Conservation (phyloP, 1,140 invertebrate genomes). For the Papilio helenus region DNA sequence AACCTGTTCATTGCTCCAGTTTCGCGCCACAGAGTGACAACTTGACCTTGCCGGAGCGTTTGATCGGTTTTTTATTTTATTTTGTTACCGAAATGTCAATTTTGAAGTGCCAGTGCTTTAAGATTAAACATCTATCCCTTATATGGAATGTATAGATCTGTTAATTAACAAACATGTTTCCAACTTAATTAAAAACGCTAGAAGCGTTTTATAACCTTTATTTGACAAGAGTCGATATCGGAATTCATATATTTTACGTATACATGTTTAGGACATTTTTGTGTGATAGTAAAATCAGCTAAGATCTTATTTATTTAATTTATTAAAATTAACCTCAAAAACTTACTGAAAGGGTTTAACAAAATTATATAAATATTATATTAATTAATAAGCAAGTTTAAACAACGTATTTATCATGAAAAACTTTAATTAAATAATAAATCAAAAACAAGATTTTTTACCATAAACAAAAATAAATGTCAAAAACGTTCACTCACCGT, state of each 20-base stretch:
- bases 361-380: too few relatives aligned
- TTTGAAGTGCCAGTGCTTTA: conserved; percentile 3
- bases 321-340: too few relatives aligned
- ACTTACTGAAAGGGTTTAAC: too few relatives aligned
- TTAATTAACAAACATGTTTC: conserved; percentile 6
- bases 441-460: too few relatives aligned
- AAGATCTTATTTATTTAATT: too few relatives aligned
- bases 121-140: conserved; percentile 22
- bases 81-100: conserved; percentile 28
- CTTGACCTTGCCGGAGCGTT: conserved; percentile 15
- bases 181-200: conserved; percentile 15
- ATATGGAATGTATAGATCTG: neutral
- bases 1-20: conserved; percentile 29
- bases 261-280: neutral
- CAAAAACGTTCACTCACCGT: too few relatives aligned
- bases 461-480: too few relatives aligned
- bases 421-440: too few relatives aligned
- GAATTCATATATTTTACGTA: neutral
- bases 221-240: neutral
- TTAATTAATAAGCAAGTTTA: too few relatives aligned
- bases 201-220: conserved; percentile 27
- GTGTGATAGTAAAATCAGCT: neutral
- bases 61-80: conserved; percentile 28
- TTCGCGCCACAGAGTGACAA: conserved; percentile 11
- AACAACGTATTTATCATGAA: too few relatives aligned